Evolutionary conservation across 2,888 invertebrate species (phyloP).

Genomic region (Loripinus fragilis): DNA sequence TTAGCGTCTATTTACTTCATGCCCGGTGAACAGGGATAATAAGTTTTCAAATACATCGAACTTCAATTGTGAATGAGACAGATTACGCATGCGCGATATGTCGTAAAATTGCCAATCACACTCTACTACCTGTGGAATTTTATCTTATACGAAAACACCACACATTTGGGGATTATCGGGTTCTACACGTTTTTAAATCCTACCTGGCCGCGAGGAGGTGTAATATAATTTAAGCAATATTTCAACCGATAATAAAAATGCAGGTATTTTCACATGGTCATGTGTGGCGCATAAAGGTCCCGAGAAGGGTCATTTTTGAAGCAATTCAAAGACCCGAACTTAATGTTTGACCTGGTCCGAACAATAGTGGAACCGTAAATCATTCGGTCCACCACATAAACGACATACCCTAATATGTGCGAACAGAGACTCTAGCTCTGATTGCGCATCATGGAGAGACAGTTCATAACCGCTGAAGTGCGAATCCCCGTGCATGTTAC

Average conservation of each 20-base stretch:
- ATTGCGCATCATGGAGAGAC: too few species aligned
- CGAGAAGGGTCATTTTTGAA: background rate
- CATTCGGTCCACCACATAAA: too few species aligned
- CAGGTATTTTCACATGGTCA: too few species aligned
- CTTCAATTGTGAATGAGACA: slow-evolving; percentile 12
- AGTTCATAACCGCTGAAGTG: too few species aligned
- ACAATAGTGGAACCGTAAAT: background rate
- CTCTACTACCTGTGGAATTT: slow-evolving; percentile 9
- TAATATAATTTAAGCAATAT: background rate
- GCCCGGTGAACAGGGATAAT: slow-evolving; percentile 3
- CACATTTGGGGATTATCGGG: background rate
- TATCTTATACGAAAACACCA: slow-evolving; percentile 1
- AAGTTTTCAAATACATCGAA: slow-evolving; percentile 15
- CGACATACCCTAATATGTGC: too few species aligned
- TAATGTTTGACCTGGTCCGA: background rate
- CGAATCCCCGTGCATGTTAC: too few species aligned
- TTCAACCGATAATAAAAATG: too few species aligned
- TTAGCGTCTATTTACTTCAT: slow-evolving; percentile 15
- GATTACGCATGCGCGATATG: slow-evolving; percentile 14
- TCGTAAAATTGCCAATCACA: slow-evolving; percentile 8
- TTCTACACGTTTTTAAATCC: slow-evolving; percentile 5
- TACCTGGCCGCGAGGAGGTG: background rate
- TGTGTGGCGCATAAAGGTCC: too few species aligned
- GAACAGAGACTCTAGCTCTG: too few species aligned
- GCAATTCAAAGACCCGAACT: background rate